Base-by-base conservation (phyloP, 2,113 vertebrate species). In the Cyprinodon variegatus region DNA sequence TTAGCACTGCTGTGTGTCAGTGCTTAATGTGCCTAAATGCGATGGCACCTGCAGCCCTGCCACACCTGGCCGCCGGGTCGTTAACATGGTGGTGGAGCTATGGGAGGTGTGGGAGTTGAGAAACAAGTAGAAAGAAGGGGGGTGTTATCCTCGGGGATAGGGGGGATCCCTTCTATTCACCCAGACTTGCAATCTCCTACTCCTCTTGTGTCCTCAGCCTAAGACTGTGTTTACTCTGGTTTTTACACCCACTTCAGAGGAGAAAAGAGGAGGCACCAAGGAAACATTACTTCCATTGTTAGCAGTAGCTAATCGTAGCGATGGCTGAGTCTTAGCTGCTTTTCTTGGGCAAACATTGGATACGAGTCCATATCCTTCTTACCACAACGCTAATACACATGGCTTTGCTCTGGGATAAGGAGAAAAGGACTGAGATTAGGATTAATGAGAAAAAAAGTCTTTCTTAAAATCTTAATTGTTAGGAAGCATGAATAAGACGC, bases 1-100 rank as follows among this genome's bases (percentile, higher is more conserved):
- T 94, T 93, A 78, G 75, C 41, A 62, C 86, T 60, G 90, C 74
- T 88, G 85, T 80, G 83, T 94, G 93, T 95, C 94, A 94, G 87
- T 89, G 93, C 92, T 91, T 94, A 95, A 94, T 94, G 90, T 83
- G 85, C 76, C 90, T 94, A 94, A 95, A 94, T 86, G 90, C 84
- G 79, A 84, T 69, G 83, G 87, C 94, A 95, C 93, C 94, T 95
- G 94, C 94, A 90, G 88, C 90, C 87, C 86, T 80, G 73, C 78
- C 90, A 86, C 94, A 96, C 94, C 95, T 95, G 94, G 92, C 76
- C 73, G 46, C 80, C 70, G 80, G 78, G 74, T 91, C 83, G 70
- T 83, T 85, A 86, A 57, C 63, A 73, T 72, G 76, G 76, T 15
- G 79, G 71, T 41, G 41, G 80, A 78, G 77, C 81, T 69, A 76